Evolutionary conservation across 2,888 invertebrate species (phyloP), one percentile per base, ranked within the genome.

Genomic region (Prosopocoilus inquinatus): DNA sequence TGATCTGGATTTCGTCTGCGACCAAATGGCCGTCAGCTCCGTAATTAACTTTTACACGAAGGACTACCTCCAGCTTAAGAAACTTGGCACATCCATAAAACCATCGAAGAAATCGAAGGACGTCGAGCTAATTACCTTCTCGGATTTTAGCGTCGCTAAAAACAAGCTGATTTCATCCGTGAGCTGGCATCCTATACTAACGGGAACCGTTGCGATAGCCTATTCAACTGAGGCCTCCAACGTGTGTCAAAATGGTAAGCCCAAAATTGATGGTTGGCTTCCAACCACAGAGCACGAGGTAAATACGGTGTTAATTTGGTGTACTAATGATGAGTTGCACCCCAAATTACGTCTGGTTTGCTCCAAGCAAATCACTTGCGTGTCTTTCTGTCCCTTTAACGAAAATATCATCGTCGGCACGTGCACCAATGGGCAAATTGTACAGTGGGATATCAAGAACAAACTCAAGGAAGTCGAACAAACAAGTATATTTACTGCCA

Each of bases 281-380:
- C 38, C 55, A 9, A 61, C 61, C 64, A 81, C 84, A 1, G 81
- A 84, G 0, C 81, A 86, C 50, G 83, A 84, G 2, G 72, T 82
- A 2, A 87, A 88, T 72, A 84, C 85, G 0, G 85, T 89, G 1
- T 77, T 90, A 57, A 80, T 90, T 62, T 91, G 91, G 90, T 88
- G 88, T 62, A 87, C 89, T 59, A 79, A 81, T 20, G 89, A 91
- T 64, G 84, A 83, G 51, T 74, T 91, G 2, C 77, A 82, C 20
- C 88, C 88, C 13, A 89, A 88, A 75, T 73, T 91, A 39, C 82
- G 85, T 64, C 80, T 91, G 50, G 84, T 88, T 70, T 79, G 86
- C 2, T 82, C 85, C 0, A 79, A 87, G 38, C 87, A 88, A 75
- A 83, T 89, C 0, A 83, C 83, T 33, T 73, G 79, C 1, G 72